These are phyloP conservation scores for Chaetops frenatus DNA, from an alignment of 2,113 vertebrate genomes.

Conservation along the genomic window DNA sequence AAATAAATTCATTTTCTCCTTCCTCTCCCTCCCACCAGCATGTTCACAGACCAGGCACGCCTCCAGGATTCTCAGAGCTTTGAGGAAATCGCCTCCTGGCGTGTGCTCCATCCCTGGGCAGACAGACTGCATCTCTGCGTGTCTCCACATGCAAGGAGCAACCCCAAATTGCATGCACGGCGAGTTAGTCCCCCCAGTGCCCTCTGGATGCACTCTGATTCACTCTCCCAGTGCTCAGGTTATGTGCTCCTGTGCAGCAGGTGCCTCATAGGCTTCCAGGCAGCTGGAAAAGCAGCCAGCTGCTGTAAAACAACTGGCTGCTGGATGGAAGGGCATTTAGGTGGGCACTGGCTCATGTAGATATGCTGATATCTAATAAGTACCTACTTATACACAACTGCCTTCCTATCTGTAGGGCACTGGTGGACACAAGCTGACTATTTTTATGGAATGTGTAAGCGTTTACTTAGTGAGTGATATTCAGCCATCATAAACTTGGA, in stretches of 20 bases:
- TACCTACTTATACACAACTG: neutral
- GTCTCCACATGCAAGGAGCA: neutral
- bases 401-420: neutral
- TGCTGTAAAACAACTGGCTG: neutral
- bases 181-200: neutral
- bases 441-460: neutral
- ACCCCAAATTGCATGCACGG: neutral
- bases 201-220: neutral
- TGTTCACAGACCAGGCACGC: fast-evolving
- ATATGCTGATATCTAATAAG: neutral
- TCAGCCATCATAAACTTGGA: neutral
- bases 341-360: neutral
- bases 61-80: neutral
- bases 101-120: fast-evolving
- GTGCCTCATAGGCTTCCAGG: neutral
- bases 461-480: neutral
- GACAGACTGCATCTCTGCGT: neutral
- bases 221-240: neutral
- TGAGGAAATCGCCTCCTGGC: neutral
- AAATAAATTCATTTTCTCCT: neutral
- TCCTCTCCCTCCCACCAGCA: neutral
- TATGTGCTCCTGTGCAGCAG: neutral
- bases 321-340: neutral
- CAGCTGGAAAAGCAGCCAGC: neutral
- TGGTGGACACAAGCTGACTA: neutral